Conservation (phyloP, 1,140 invertebrate genomes). For the Bicyclus anynana region DNA sequence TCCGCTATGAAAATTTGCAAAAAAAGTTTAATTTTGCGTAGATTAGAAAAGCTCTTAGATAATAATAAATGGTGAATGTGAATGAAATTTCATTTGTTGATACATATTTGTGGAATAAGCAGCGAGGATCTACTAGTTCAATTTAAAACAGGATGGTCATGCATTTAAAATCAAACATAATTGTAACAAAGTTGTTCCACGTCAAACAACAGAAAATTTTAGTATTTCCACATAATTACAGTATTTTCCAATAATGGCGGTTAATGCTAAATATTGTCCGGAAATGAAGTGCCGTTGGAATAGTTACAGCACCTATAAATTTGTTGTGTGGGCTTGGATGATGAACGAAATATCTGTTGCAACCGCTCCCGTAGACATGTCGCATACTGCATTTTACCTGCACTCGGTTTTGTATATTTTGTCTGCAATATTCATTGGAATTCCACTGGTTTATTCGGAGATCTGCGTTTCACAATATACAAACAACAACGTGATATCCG, state of each 20-base stretch:
- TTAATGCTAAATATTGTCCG: constrained; percentile 19
- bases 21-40: no score
- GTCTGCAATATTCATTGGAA: constrained; percentile 49
- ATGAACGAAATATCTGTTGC: constrained; percentile 54
- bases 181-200: no score
- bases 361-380: constrained; percentile 43
- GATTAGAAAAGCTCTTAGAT: no score
- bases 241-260: constrained; percentile 5
- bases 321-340: constrained; percentile 60
- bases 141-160: background rate
- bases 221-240: no score
- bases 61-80: no score
- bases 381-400: constrained; percentile 53
- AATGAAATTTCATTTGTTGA: no score
- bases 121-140: no score
- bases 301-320: constrained; percentile 48
- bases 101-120: no score
- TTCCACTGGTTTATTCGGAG: constrained; percentile 65
- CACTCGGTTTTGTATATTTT: constrained; percentile 37
- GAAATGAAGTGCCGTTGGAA: constrained; percentile 42
- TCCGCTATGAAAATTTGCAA: no score
- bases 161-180: background rate
- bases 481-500: constrained; percentile 45
- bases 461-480: constrained; percentile 64
- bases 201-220: no score